A percentile compares a stretch with the other conserved stretches of the same genome.
Conservation (phyloP, 2,888 invertebrate species). For the Pristionchus exspectatus region DNA sequence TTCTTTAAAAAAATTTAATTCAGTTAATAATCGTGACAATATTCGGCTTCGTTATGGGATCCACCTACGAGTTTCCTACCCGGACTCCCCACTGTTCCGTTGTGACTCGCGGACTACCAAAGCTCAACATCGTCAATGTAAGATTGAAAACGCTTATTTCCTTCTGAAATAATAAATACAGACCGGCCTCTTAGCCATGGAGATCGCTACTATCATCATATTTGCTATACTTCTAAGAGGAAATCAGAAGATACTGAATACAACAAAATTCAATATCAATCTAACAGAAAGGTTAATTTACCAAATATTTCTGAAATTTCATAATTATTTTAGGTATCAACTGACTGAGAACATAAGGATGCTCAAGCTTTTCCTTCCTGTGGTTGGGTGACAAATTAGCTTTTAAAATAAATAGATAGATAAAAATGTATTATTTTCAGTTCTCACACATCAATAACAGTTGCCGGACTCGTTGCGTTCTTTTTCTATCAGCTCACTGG, state of each 20-base stretch:
- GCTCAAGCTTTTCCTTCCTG: slow-evolving; percentile 8
- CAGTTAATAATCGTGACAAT: not conserved
- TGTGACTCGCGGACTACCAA: not conserved
- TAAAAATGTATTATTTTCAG: not conserved
- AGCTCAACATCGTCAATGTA: slow-evolving; percentile 10
- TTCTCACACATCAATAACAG: not conserved
- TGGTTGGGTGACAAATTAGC: not conserved
- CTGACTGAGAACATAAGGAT: not conserved
- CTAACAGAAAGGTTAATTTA: not conserved
- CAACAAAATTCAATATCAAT: not conserved
- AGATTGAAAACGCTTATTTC: not conserved
- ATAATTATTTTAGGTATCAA: not conserved
- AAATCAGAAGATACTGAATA: not conserved
- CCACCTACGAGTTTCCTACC: not conserved
- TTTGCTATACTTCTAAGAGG: not conserved
- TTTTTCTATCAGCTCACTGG: not conserved
- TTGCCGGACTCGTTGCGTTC: not conserved
- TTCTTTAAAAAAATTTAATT: not conserved
- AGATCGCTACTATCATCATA: not conserved
- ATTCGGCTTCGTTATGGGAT: not conserved
- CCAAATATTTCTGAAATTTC: not conserved
- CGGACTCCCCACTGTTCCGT: not conserved
- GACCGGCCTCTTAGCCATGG: not conserved
- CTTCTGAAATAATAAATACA: not conserved
- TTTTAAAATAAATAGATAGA: not conserved